Percentiles rank a stretch among this genome's conserved stretches.
Evolutionary conservation across 2,888 invertebrate genomes (phyloP).

Genomic region (Thereva nobilitata): DNA sequence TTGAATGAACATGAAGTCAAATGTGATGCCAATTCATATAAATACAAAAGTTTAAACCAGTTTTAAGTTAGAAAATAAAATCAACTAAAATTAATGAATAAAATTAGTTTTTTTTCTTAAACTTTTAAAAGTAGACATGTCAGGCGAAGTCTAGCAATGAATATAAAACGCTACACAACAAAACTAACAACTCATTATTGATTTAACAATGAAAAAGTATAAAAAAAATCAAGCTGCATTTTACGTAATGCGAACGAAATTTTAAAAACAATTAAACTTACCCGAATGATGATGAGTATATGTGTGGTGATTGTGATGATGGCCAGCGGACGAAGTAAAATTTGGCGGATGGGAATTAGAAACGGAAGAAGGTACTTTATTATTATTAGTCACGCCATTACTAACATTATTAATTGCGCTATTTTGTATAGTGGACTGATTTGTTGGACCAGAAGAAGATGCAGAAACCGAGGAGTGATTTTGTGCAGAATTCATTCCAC

Average conservation of each 20-base stretch:
- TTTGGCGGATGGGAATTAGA: constrained; percentile 19
- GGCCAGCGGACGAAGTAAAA: constrained; percentile 27
- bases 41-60: no score
- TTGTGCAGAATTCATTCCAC: constrained; percentile 18
- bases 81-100: no score
- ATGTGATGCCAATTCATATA: no score
- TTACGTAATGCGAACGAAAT: neutral
- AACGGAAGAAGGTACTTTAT: constrained; percentile 18
- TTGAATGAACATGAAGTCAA: no score
- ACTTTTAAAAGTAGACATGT: no score
- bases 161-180: no score
- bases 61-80: no score
- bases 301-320: constrained; percentile 37
- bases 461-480: constrained; percentile 5
- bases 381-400: constrained; percentile 3
- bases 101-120: no score
- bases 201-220: no score
- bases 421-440: constrained; percentile 18
- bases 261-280: neutral
- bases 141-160: no score
- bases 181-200: no score
- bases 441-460: constrained; percentile 3
- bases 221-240: no score
- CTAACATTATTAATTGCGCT: constrained; percentile 19
- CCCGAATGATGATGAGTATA: constrained; percentile 41